Evolutionary conservation across 1,140 invertebrate genomes (phyloP).

Genomic region (Drosophila sturtevanti): DNA sequence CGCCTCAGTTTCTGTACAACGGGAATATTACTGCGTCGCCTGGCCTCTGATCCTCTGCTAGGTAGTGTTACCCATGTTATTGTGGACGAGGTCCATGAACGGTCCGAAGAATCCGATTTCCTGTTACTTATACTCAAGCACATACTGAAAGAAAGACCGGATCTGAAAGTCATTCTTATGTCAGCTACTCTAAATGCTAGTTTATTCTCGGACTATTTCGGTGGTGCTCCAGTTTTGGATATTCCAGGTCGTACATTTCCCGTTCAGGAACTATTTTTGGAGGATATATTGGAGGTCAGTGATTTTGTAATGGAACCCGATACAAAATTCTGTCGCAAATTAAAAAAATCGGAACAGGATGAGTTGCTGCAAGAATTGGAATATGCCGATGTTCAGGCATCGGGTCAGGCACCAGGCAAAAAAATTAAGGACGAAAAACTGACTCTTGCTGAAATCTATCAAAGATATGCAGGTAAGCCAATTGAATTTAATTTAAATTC

Average conservation of each 20-base stretch:
- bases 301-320: constrained; percentile 89
- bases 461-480: constrained; percentile 84
- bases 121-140: constrained; percentile 91
- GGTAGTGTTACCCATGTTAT: constrained; percentile 90
- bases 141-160: constrained; percentile 86
- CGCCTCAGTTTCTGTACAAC: constrained; percentile 95
- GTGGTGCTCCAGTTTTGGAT: constrained; percentile 87
- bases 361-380: constrained; percentile 82
- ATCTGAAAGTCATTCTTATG: constrained; percentile 93
- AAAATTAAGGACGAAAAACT: constrained; percentile 88
- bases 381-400: constrained; percentile 85
- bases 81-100: constrained; percentile 96
- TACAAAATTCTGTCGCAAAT: constrained; percentile 86
- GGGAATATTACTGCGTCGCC: constrained; percentile 92
- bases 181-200: constrained; percentile 93
- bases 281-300: constrained; percentile 89
- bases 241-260: constrained; percentile 92
- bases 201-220: constrained; percentile 91
- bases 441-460: constrained; percentile 85
- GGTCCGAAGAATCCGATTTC: constrained; percentile 94
- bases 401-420: constrained; percentile 84
- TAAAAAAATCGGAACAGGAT: constrained; percentile 84
- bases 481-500: not conserved
- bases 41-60: constrained; percentile 89
- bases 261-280: constrained; percentile 90